Conservation (phyloP, 1,140 invertebrate species). For the Phthorimaea operculella region DNA sequence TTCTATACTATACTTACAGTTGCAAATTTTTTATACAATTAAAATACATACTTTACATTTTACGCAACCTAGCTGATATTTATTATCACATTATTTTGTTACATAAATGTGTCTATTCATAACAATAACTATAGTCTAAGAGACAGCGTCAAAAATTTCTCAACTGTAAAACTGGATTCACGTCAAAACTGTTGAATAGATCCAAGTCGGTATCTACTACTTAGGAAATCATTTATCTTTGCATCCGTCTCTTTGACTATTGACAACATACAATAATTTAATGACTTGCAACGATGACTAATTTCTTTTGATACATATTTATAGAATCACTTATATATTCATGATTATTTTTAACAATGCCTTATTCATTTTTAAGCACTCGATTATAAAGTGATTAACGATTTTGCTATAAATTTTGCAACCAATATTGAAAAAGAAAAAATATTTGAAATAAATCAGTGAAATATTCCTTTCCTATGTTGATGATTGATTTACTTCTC, state of each 20-base stretch:
- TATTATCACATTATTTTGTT: slow-evolving; percentile 55
- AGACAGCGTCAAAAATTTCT: too few relatives aligned
- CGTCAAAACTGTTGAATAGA: too few relatives aligned
- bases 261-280: slow-evolving; percentile 56
- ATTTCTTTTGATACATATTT: slow-evolving; percentile 10
- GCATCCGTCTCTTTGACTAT: too few relatives aligned
- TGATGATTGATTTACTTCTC: not conserved
- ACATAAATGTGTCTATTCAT: slow-evolving; percentile 26
- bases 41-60: slow-evolving; percentile 39
- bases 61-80: slow-evolving; percentile 36
- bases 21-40: slow-evolving; percentile 48
- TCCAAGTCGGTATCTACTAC: too few relatives aligned
- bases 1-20: slow-evolving; percentile 28
- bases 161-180: too few relatives aligned
- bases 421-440: too few relatives aligned
- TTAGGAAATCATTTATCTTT: too few relatives aligned
- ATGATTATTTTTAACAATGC: slow-evolving; percentile 3
- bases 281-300: slow-evolving; percentile 52
- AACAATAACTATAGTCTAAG: slow-evolving; percentile 29
- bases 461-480: too few relatives aligned
- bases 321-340: slow-evolving; percentile 5
- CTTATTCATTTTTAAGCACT: not conserved
- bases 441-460: too few relatives aligned
- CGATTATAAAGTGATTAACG: not conserved
- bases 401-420: not conserved